Evolutionary conservation across 2,888 invertebrate genomes (phyloP).

Genomic region (Cyclophora punctaria): DNA sequence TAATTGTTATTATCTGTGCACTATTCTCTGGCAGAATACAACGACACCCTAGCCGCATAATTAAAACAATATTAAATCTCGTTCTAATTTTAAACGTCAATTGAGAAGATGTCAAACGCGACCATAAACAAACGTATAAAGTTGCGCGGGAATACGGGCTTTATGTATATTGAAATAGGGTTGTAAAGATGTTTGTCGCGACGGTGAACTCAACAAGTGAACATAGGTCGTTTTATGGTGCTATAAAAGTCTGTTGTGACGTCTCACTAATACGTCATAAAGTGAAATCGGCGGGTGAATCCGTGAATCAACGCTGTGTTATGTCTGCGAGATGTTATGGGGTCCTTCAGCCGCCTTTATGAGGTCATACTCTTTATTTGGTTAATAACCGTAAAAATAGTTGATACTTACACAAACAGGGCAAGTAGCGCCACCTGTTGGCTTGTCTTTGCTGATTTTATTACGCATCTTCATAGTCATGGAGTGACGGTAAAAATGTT

Average conservation of each 20-base stretch:
- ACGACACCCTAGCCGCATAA: not conserved
- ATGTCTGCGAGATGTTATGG: conserved; percentile 32
- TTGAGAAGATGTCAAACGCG: not conserved
- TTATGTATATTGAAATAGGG: not conserved
- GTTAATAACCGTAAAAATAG: conserved; percentile 43
- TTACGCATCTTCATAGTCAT: not conserved
- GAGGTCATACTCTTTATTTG: conserved; percentile 33
- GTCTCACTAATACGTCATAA: conserved; percentile 69
- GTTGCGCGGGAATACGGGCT: not conserved
- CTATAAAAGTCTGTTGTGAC: conserved; percentile 53
- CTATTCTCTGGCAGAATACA: not conserved
- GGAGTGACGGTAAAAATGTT: no score
- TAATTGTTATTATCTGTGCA: no score
- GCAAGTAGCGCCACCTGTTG: conserved; percentile 19
- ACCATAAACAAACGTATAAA: not conserved
- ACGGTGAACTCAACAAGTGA: conserved; percentile 62
- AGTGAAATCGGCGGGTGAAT: conserved; percentile 32
- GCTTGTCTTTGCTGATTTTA: conserved; percentile 2
- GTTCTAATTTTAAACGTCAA: not conserved
- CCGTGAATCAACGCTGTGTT: conserved; percentile 16
- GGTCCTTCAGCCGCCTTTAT: conserved; percentile 32
- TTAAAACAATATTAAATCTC: not conserved
- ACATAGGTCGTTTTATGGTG: conserved; percentile 58
- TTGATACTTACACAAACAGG: conserved; percentile 14
- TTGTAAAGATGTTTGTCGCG: conserved; percentile 18